Evolutionary conservation across 2,113 vertebrate genomes (phyloP).

Genomic region (Corydoras maculifer): DNA sequence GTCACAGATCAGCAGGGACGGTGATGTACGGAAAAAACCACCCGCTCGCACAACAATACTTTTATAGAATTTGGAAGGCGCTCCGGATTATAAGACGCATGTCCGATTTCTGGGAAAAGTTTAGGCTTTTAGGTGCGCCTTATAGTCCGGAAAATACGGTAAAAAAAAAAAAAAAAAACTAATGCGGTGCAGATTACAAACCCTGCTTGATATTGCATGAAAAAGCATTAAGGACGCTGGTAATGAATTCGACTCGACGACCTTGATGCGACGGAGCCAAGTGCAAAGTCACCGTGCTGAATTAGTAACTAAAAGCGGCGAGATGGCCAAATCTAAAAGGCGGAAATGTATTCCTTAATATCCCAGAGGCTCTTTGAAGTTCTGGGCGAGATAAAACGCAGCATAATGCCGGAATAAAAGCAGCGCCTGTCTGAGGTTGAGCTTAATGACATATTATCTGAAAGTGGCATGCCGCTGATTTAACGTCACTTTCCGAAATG

Average conservation of each 20-base stretch:
- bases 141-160: no score
- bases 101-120: no score
- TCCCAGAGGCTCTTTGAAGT: conserved; percentile 27
- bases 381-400: conserved; percentile 13
- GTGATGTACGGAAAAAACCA: no score
- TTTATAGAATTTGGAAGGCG: no score
- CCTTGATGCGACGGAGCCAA: conserved; percentile 17
- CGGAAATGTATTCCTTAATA: conserved; percentile 20
- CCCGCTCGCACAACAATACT: no score
- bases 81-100: no score
- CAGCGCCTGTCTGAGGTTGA: conserved; percentile 22
- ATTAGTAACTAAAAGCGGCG: background rate
- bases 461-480: conserved; percentile 22
- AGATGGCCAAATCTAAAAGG: conserved; percentile 23
- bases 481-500: conserved; percentile 23
- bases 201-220: conserved; percentile 33
- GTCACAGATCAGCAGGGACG: no score
- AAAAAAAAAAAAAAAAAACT: background rate
- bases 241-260: conserved; percentile 31
- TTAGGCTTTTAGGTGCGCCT: no score
- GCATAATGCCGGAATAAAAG: conserved; percentile 18
- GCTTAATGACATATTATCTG: conserved; percentile 39
- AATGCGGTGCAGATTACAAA: conserved; percentile 14
- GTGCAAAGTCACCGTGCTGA: background rate
- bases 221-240: conserved; percentile 12